Evolutionary conservation across 2,797 vertebrate genomes (phyloP).

Genomic region (Salarias fasciatus): DNA sequence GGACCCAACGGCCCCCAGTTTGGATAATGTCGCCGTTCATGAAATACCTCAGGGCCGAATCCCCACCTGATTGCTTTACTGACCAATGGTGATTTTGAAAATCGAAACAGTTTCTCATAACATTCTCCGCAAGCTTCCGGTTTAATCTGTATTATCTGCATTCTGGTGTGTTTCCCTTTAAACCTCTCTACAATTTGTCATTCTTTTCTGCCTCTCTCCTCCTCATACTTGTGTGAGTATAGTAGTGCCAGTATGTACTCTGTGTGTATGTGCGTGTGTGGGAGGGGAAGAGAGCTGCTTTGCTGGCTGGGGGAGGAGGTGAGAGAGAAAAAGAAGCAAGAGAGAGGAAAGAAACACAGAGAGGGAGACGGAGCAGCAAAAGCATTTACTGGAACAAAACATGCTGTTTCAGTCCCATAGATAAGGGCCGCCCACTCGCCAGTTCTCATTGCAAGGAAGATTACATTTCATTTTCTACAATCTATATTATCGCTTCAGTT

Average conservation of each 20-base stretch:
- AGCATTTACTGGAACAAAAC: slow-evolving; percentile 72
- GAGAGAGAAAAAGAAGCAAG: slow-evolving; percentile 46
- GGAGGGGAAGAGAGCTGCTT: slow-evolving; percentile 68
- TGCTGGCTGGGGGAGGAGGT: slow-evolving; percentile 63
- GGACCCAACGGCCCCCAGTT: too few species aligned
- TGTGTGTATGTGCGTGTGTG: neutral
- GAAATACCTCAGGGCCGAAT: too few species aligned
- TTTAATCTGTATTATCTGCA: slow-evolving; percentile 1
- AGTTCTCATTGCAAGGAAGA: slow-evolving; percentile 56
- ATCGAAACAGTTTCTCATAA: too few species aligned
- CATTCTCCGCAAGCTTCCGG: too few species aligned
- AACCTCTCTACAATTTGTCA: slow-evolving; percentile 17
- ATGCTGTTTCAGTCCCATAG: slow-evolving; percentile 68
- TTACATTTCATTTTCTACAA: slow-evolving; percentile 45
- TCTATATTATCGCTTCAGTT: slow-evolving; percentile 20
- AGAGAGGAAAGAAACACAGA: slow-evolving; percentile 38
- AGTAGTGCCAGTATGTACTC: slow-evolving; percentile 56
- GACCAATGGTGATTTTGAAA: too few species aligned
- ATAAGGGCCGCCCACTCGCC: slow-evolving; percentile 68
- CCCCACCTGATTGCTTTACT: too few species aligned
- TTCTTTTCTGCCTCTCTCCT: slow-evolving; percentile 16
- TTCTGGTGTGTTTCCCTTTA: slow-evolving; percentile 29
- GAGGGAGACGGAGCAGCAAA: slow-evolving; percentile 34
- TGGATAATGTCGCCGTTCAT: too few species aligned
- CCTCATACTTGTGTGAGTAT: slow-evolving; percentile 50